phyloP scores from a whole-genome alignment of 2,797 vertebrate genomes.

The Sylvia borin region DNA sequence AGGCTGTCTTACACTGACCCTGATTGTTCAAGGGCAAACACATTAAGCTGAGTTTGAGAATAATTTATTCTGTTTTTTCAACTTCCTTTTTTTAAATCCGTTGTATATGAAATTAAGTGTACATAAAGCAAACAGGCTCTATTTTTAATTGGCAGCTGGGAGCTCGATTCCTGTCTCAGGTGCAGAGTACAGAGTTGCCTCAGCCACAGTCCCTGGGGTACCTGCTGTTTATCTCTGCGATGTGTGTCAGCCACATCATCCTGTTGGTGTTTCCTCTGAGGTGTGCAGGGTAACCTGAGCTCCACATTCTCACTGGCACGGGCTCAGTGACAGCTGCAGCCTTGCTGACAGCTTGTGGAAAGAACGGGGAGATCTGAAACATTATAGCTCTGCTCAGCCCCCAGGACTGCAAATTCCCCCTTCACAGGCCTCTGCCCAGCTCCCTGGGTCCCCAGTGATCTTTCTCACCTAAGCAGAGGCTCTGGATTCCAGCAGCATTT shows the following conservation, averaged over 20 bases:
- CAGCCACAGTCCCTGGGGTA: rapidly evolving
- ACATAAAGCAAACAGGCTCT: background rate
- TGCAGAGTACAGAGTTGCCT: background rate
- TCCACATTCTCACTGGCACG: background rate
- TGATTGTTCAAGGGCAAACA: background rate
- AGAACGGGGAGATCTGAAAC: conserved; percentile 44
- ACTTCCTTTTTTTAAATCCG: background rate
- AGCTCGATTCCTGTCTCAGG: background rate
- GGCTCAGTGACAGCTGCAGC: conserved; percentile 27
- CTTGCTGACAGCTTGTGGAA: background rate
- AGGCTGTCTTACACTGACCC: background rate
- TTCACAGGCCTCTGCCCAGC: background rate
- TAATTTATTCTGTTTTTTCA: background rate
- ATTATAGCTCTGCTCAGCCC: background rate
- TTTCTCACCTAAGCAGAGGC: background rate
- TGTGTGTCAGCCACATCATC: background rate
- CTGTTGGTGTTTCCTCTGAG: background rate
- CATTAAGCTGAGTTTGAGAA: background rate
- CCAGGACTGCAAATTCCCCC: rapidly evolving
- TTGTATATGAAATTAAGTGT: background rate
- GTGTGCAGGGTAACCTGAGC: background rate
- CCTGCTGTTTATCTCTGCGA: background rate
- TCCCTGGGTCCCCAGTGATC: background rate
- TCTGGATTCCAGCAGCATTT: background rate
- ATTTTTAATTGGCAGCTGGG: background rate